phyloP scores from a whole-genome alignment of 2,888 invertebrate genomes.

The Syrista parreyssii region DNA sequence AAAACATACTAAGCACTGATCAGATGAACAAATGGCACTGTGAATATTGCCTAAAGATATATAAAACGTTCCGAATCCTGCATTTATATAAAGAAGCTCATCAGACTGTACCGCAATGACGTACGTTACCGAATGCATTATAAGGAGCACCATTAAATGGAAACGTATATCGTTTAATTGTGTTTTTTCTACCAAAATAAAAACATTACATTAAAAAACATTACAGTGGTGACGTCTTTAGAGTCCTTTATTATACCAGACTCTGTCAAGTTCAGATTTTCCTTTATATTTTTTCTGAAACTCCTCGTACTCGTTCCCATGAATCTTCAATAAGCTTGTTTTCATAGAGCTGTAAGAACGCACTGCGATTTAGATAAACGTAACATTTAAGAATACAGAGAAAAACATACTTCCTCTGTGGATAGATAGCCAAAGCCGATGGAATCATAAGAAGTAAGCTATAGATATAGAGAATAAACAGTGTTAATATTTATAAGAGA shows the following conservation, averaged over 20 bases:
- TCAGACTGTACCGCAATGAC: background rate
- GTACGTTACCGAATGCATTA: background rate
- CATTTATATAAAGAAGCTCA: background rate
- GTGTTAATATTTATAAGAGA: constrained; percentile 8
- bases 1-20: constrained; percentile 3
- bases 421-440: constrained; percentile 39
- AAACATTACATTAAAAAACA: background rate
- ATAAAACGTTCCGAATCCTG: background rate
- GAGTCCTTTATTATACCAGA: constrained; percentile 41
- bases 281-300: constrained; percentile 17
- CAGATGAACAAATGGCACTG: background rate
- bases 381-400: background rate
- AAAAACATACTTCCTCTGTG: constrained; percentile 38
- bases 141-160: background rate
- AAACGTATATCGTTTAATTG: background rate
- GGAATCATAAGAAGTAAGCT: constrained; percentile 40
- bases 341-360: background rate
- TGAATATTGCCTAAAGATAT: background rate
- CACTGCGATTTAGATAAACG: background rate
- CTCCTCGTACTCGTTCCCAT: constrained; percentile 6
- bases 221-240: constrained; percentile 12
- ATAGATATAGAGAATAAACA: constrained; percentile 2
- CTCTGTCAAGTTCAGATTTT: constrained; percentile 16
- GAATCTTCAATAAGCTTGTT: background rate
- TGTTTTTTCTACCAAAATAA: background rate